phyloP scores from a whole-genome alignment of 2,888 invertebrate species.

The Macrostomum cliftonense region DNA sequence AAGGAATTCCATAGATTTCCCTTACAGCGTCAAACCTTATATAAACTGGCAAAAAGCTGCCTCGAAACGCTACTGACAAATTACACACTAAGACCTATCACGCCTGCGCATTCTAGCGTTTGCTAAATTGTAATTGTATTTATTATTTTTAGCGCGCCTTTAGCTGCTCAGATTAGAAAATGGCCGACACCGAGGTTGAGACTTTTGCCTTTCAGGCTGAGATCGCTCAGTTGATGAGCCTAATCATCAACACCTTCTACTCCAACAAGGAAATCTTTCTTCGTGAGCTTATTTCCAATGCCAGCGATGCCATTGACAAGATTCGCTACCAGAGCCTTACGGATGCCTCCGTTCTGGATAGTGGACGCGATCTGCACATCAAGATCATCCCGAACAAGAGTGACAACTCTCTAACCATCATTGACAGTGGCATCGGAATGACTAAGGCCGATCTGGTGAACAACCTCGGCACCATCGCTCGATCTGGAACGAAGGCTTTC shows the following conservation, averaged over 20 bases:
- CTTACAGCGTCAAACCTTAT: no score
- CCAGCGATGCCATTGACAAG: constrained; percentile 64
- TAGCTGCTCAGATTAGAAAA: not conserved
- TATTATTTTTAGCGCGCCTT: no score
- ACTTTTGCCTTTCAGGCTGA: constrained; percentile 99
- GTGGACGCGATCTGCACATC: constrained; percentile 49
- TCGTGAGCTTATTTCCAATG: constrained; percentile 91
- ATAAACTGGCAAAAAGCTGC: no score
- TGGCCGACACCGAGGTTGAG: constrained; percentile 51
- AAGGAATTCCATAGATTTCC: no score
- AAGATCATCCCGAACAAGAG: constrained; percentile 88
- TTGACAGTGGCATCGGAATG: constrained; percentile 85
- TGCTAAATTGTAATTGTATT: no score
- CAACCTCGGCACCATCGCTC: constrained; percentile 65
- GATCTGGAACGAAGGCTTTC: constrained; percentile 97
- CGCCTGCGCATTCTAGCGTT: no score
- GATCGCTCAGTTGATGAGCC: constrained; percentile 89
- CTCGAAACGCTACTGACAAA: no score
- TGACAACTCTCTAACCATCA: constrained; percentile 78
- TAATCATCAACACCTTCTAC: constrained; percentile 99
- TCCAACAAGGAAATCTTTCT: constrained; percentile 99
- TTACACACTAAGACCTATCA: no score
- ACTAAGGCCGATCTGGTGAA: constrained; percentile 96
- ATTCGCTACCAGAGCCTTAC: constrained; percentile 86
- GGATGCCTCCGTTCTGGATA: constrained; percentile 51